Conservation (phyloP, 2,888 invertebrate species). For the Dasysyrphus albostriatus region DNA sequence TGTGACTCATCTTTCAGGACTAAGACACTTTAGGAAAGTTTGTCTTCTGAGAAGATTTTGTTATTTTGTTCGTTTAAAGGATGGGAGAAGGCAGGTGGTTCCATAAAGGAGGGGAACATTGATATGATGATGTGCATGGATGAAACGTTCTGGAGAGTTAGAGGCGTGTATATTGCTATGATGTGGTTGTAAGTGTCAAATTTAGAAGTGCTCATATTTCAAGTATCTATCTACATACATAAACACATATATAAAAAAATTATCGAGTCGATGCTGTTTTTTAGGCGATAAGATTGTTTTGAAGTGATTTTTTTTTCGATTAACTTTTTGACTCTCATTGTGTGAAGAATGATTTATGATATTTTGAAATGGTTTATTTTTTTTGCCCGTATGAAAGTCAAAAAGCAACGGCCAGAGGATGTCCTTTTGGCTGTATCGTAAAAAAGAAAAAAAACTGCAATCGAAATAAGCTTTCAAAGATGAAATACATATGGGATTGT, state of each 20-base stretch:
- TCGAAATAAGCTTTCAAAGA: too few species aligned
- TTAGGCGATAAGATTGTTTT: constrained; percentile 31
- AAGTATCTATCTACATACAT: background rate
- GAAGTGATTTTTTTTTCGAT: constrained; percentile 41
- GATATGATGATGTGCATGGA: constrained; percentile 32
- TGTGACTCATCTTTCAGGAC: constrained; percentile 42
- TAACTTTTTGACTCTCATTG: constrained; percentile 46
- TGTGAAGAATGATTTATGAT: constrained; percentile 30
- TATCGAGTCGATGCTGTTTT: constrained; percentile 34
- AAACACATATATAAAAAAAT: background rate
- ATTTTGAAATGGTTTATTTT: constrained; percentile 9
- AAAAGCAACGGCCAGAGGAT: background rate
- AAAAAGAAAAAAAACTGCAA: too few species aligned
- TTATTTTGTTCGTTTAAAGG: background rate
- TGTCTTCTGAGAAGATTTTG: constrained; percentile 4
- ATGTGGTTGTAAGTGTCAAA: constrained; percentile 41
- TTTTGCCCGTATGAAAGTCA: background rate
- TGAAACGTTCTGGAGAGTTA: background rate
- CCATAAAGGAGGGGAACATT: constrained; percentile 10
- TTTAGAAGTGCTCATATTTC: constrained; percentile 45
- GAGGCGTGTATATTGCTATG: background rate
- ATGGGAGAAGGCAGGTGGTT: background rate
- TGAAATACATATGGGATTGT: too few species aligned
- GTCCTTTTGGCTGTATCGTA: too few species aligned
- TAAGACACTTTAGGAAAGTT: constrained; percentile 28